These are phyloP conservation scores for Beroe ovata DNA, from an alignment of 37 sponge, comb jelly and placozoan species.

Conservation along the genomic window DNA sequence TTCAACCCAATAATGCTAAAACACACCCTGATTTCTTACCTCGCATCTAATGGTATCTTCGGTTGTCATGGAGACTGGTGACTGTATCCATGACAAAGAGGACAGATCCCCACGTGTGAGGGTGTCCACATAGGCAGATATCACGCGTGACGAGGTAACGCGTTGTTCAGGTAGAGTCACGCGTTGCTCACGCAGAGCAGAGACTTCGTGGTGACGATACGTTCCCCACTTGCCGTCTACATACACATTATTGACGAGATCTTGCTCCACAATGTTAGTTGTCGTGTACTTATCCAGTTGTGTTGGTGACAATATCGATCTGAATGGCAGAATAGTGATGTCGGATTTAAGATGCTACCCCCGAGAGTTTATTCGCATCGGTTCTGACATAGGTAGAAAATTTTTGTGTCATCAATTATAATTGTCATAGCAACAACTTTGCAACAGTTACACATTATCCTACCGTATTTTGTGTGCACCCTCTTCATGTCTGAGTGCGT, in stretches of 20 bases:
- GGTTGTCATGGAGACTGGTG: not conserved
- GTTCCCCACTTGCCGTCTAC: slow-evolving; percentile 52
- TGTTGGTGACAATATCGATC: not conserved
- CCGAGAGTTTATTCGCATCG: no score
- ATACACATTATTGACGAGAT: slow-evolving; percentile 42
- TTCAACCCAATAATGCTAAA: no score
- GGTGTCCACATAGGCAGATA: slow-evolving; percentile 50
- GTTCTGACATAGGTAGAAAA: no score
- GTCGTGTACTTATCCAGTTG: not conserved
- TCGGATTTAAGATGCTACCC: no score
- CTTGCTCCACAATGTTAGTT: not conserved
- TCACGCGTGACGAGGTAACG: slow-evolving; percentile 7
- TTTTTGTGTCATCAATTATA: no score
- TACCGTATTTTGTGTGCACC: slow-evolving; percentile 23
- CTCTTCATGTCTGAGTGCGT: slow-evolving; percentile 61
- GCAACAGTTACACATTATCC: no score
- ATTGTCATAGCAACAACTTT: no score
- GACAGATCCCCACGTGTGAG: slow-evolving; percentile 65
- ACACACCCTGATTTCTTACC: not conserved
- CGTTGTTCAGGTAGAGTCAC: not conserved
- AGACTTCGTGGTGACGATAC: slow-evolving; percentile 25
- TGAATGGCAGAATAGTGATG: no score
- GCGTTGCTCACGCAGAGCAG: not conserved
- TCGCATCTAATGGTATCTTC: slow-evolving; percentile 26
- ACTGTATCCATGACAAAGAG: slow-evolving; percentile 54